Conservation (phyloP, 2,113 vertebrate species). For the Oceanodroma tethys region DNA sequence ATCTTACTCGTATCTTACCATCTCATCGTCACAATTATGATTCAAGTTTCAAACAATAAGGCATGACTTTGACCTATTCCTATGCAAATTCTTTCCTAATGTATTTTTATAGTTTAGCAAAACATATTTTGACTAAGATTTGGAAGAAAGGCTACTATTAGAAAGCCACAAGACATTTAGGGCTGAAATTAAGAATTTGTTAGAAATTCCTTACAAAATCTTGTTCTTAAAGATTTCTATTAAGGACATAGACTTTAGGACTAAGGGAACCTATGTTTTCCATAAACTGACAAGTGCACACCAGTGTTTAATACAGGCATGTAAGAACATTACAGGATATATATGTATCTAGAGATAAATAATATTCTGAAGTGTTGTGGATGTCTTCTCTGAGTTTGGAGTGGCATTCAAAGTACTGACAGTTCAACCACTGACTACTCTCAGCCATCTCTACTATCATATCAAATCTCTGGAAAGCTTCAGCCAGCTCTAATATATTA, state of each 20-base stretch:
- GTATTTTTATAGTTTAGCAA: background rate
- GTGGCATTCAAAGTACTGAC: background rate
- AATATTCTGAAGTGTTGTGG: background rate
- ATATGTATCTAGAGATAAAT: background rate
- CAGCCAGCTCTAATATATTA: background rate
- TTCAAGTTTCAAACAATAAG: background rate
- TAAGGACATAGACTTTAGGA: background rate
- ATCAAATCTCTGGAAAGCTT: background rate
- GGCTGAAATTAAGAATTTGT: background rate
- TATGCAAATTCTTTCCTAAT: background rate
- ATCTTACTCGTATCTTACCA: background rate
- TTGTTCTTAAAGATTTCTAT: background rate
- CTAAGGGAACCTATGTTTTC: background rate
- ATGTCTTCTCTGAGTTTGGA: background rate
- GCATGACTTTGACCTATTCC: background rate
- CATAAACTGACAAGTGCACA: background rate
- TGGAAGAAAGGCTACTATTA: background rate
- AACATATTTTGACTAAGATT: background rate
- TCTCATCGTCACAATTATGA: conserved; percentile 26
- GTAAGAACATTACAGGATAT: background rate
- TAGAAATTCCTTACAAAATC: background rate
- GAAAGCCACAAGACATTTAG: background rate
- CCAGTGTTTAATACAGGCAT: background rate
- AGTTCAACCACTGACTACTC: background rate
- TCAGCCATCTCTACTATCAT: background rate